Evolutionary conservation across 2,113 vertebrate species (phyloP), one percentile per base, ranked within the genome.

Genomic region (Oriolus oriolus): DNA sequence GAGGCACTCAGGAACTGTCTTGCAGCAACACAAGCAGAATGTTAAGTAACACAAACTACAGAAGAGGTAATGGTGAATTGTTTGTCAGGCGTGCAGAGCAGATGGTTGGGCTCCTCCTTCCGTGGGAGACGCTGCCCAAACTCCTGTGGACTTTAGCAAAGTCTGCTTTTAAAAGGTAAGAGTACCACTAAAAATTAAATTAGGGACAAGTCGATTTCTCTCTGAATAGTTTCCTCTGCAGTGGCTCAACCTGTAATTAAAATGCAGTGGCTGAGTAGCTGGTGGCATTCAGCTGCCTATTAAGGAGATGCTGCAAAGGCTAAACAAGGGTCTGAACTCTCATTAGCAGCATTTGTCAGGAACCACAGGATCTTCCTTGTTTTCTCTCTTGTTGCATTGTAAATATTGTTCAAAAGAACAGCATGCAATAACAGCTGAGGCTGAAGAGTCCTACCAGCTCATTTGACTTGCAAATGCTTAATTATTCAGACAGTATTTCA

Each of bases 341-440:
- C 91, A 89, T 94, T 95, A 94, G 68, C 59, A 78, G 54, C 21
- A 26, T 90, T 96, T 93, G 85, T 90, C 59, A 76, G 71, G 39
- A 96, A 7, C 90, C 35, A 54, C 52, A 57, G 87, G 52, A 71
- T 84, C 81, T 89, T 33, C 65, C 21, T 44, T 75, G 39, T 84
- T 92, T 92, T 66, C 47, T 63, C 47, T 84, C 54, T 52, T 63
- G 23, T 57, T 84, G 77, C 52, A 71, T 64, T 31, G 76, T 95
- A 92, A 95, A 96, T 94, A 89, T 84, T 89, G 73, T 81, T 96
- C 75, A 87, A 78, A 95, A 64, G 73, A 95, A n/a, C 83, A 92
- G 84, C 91, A 15, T 57, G 92, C 78, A 73, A 3, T 31, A 89
- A 31, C 42, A 84, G 89, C 85, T 80, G 85, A 90, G 81, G 47